These are phyloP conservation scores for Euplexia lucipara DNA, from an alignment of 2,888 invertebrate genomes.

Conservation along the genomic window DNA sequence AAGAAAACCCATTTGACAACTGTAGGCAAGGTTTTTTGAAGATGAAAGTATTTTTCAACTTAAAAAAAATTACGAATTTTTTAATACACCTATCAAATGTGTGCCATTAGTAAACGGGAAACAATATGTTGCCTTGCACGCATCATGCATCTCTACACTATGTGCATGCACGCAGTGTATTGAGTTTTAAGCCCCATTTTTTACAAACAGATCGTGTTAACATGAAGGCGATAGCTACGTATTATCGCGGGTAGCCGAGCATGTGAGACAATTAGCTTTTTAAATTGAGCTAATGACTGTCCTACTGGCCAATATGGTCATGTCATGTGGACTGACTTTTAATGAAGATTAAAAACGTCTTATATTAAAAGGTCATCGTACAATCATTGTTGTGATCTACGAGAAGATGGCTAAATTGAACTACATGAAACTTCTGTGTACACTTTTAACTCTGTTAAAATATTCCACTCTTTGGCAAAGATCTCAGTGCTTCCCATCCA, in stretches of 20 bases:
- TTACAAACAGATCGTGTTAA: slow-evolving; percentile 15
- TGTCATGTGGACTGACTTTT: neutral
- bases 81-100: no score
- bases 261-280: slow-evolving; percentile 7
- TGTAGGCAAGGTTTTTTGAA: neutral
- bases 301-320: slow-evolving; percentile 22
- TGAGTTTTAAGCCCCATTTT: slow-evolving; percentile 6
- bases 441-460: neutral
- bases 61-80: no score
- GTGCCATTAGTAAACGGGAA: slow-evolving; percentile 25
- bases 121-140: slow-evolving; percentile 5
- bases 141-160: slow-evolving; percentile 8
- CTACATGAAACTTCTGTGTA: neutral
- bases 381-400: neutral
- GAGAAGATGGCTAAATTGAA: neutral
- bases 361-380: neutral
- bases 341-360: neutral
- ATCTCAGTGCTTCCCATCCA: neutral
- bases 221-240: slow-evolving; percentile 15
- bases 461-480: no score
- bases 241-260: slow-evolving; percentile 27
- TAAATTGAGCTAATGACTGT: slow-evolving; percentile 11
- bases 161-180: slow-evolving; percentile 23
- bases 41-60: neutral
- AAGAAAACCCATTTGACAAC: neutral